Conservation (phyloP, 2,113 vertebrate genomes). For the Mesoclemmys tuberculata region DNA sequence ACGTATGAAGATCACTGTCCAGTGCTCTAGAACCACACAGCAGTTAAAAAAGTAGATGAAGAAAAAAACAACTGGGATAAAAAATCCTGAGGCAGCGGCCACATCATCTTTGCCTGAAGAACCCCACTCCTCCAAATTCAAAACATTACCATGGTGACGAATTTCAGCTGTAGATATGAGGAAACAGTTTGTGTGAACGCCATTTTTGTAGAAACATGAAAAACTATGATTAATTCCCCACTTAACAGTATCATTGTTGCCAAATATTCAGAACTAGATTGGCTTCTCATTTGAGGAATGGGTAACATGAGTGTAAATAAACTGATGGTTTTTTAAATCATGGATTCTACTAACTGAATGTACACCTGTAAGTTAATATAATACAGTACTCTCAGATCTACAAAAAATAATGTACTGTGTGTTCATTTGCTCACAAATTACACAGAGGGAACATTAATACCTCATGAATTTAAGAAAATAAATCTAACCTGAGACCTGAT, state of each 20-base stretch:
- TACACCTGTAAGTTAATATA: not conserved
- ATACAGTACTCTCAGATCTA: not conserved
- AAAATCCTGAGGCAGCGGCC: conserved; percentile 27
- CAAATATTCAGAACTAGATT: conserved; percentile 45
- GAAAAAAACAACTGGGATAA: not conserved
- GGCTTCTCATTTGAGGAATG: conserved; percentile 18
- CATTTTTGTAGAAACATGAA: conserved; percentile 66
- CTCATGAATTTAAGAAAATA: conserved; percentile 37
- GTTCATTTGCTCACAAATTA: conserved; percentile 39
- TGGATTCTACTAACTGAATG: conserved; percentile 30
- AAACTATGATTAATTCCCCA: conserved; percentile 58
- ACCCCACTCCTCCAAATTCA: conserved; percentile 50
- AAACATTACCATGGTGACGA: conserved; percentile 70
- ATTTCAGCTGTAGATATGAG: conserved; percentile 69
- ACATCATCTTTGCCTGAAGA: conserved; percentile 39
- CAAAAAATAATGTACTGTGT: not conserved
- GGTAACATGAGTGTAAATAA: conserved; percentile 57
- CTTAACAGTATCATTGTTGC: conserved; percentile 20
- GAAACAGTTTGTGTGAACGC: conserved; percentile 57
- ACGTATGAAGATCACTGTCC: not conserved
- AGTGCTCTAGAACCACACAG: not conserved
- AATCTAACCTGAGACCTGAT: conserved; percentile 14
- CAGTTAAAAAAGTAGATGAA: not conserved
- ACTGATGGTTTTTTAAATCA: conserved; percentile 55
- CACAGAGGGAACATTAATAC: conserved; percentile 31